Conservation (phyloP, 2,888 invertebrate species). For the Xestia xanthographa region DNA sequence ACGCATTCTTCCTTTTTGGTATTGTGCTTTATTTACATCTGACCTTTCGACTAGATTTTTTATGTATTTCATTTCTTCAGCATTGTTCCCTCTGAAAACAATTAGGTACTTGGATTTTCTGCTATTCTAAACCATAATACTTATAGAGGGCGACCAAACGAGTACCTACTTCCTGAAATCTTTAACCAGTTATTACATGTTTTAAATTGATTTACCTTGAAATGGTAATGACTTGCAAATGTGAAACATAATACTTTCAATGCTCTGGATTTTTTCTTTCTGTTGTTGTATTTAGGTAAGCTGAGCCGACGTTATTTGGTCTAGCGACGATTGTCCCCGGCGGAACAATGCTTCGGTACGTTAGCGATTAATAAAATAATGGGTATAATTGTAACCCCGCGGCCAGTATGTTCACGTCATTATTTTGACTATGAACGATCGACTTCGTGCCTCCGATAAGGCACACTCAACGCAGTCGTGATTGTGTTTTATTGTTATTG, state of each 20-base stretch:
- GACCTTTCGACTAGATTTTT: slow-evolving; percentile 52
- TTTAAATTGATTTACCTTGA: slow-evolving; percentile 69
- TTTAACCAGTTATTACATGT: slow-evolving; percentile 37
- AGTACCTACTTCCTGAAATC: slow-evolving; percentile 20
- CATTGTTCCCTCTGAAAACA: slow-evolving; percentile 12
- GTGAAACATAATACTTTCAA: slow-evolving; percentile 77
- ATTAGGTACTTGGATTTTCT: not conserved
- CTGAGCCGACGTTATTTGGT: slow-evolving; percentile 86
- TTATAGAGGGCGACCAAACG: not conserved
- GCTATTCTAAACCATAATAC: not conserved
- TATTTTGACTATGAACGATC: slow-evolving; percentile 89
- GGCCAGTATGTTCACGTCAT: slow-evolving; percentile 76
- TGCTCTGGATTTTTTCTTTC: slow-evolving; percentile 78
- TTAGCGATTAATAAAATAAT: slow-evolving; percentile 88
- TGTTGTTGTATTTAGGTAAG: slow-evolving; percentile 80
- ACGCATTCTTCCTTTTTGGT: slow-evolving; percentile 73
- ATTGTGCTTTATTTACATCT: slow-evolving; percentile 73
- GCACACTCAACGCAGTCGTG: slow-evolving; percentile 79
- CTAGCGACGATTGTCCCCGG: slow-evolving; percentile 86
- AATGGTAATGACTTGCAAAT: slow-evolving; percentile 68
- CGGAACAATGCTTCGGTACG: slow-evolving; percentile 85
- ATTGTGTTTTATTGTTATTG: slow-evolving; percentile 81
- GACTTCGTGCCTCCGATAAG: slow-evolving; percentile 87
- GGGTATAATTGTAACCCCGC: slow-evolving; percentile 82
- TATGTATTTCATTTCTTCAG: slow-evolving; percentile 24